A percentile compares a stretch with the other conserved stretches of the same genome.
Evolutionary conservation across 2,888 invertebrate species (phyloP).

Genomic region (Harmothoe impar): DNA sequence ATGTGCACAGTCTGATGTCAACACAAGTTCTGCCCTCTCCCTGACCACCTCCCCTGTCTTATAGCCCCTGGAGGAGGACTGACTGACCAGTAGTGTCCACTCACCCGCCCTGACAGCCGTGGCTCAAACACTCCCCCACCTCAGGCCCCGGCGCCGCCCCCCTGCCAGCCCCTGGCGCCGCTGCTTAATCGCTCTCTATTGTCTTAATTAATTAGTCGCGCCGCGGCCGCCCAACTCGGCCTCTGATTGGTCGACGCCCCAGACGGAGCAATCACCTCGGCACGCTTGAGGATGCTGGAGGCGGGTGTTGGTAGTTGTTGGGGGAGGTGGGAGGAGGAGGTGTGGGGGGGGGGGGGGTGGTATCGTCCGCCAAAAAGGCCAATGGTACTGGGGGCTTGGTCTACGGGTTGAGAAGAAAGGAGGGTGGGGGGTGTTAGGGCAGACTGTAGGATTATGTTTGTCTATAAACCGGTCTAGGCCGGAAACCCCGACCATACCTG

Average conservation of each 20-base stretch:
- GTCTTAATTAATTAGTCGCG: slow-evolving; percentile 1
- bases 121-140: slow-evolving; percentile 56
- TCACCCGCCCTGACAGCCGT: not conserved
- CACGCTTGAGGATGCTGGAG: not conserved
- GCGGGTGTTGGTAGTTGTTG: not conserved
- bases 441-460: not conserved
- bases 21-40: not conserved
- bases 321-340: no score
- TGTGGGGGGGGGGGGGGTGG: no score
- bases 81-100: not conserved
- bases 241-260: not conserved
- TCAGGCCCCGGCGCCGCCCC: not conserved
- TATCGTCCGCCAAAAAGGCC: no score
- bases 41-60: not conserved
- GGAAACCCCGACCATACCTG: not conserved
- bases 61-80: not conserved
- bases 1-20: not conserved
- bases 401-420: no score
- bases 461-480: not conserved
- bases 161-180: slow-evolving; percentile 21
- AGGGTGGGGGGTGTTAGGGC: no score
- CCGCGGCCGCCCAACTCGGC: not conserved
- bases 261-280: not conserved
- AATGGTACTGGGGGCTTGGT: no score
- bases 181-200: not conserved